phyloP scores from a whole-genome alignment of 2,113 vertebrate genomes.

The Anser brachyrhynchus region DNA sequence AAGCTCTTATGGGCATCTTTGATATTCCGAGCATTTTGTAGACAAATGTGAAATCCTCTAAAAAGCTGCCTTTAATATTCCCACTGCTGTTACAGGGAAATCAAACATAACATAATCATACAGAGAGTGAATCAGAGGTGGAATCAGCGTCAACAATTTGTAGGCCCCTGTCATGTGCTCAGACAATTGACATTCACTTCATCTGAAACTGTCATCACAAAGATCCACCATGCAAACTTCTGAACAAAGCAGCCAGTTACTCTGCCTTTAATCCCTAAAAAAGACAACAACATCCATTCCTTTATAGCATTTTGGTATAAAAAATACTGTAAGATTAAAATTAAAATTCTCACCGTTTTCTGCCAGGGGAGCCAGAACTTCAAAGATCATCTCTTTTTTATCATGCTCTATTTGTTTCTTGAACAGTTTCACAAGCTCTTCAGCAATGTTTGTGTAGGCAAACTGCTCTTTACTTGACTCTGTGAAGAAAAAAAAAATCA shows the following conservation, averaged over 20 bases:
- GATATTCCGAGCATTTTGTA: not conserved
- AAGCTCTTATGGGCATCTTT: not conserved
- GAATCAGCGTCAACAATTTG: not conserved
- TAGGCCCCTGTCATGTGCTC: not conserved
- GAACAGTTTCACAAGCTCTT: conserved; percentile 95
- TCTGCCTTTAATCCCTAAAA: not conserved
- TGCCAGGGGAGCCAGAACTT: conserved; percentile 96
- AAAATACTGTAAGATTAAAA: not conserved
- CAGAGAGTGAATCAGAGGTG: not conserved
- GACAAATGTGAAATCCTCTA: not conserved
- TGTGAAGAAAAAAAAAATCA: conserved; percentile 67
- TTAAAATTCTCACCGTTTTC: conserved; percentile 88
- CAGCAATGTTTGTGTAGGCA: conserved; percentile 93
- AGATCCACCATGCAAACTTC: not conserved
- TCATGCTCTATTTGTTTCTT: conserved; percentile 95
- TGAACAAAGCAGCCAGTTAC: not conserved
- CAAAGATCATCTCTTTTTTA: conserved; percentile 98
- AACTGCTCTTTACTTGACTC: conserved; percentile 99
- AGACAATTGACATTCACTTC: not conserved
- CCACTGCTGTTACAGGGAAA: not conserved
- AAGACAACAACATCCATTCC: not conserved
- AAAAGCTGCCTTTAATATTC: not conserved
- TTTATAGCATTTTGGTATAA: not conserved
- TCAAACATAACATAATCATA: not conserved
- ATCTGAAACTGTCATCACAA: not conserved